Conservation (phyloP, 2,888 invertebrate genomes). For the Noctuana brunneofusca region DNA sequence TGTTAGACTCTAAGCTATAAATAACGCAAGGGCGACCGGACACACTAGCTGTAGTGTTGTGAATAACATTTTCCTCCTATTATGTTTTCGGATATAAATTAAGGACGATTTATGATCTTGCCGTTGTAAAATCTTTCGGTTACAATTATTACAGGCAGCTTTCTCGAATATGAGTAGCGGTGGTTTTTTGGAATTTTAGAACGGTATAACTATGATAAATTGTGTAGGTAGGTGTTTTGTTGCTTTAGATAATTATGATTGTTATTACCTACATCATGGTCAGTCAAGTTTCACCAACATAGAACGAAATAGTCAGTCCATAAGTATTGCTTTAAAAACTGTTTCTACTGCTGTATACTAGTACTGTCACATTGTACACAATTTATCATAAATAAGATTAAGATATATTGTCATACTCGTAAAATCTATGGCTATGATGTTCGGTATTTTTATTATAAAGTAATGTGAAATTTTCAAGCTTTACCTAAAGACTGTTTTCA, state of each 20-base stretch:
- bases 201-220: background rate
- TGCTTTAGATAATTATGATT: background rate
- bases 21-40: constrained; percentile 68
- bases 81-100: constrained; percentile 80
- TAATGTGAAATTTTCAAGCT: too few species aligned
- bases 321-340: too few species aligned
- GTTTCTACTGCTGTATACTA: too few species aligned
- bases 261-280: too few species aligned
- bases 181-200: background rate
- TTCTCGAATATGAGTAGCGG: background rate
- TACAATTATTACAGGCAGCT: constrained; percentile 9
- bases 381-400: too few species aligned
- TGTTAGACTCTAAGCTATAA: constrained; percentile 70
- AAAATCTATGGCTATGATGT: too few species aligned
- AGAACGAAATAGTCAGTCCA: background rate
- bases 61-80: constrained; percentile 79
- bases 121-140: constrained; percentile 18
- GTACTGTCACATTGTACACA: too few species aligned
- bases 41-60: constrained; percentile 61
- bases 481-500: background rate
- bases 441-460: too few species aligned
- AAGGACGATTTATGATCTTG: constrained; percentile 66
- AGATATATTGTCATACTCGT: too few species aligned
- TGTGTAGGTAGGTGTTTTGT: background rate
- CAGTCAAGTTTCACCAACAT: background rate